Base-by-base conservation (phyloP, 2,888 invertebrate species). In the Drosophila algonquin region DNA sequence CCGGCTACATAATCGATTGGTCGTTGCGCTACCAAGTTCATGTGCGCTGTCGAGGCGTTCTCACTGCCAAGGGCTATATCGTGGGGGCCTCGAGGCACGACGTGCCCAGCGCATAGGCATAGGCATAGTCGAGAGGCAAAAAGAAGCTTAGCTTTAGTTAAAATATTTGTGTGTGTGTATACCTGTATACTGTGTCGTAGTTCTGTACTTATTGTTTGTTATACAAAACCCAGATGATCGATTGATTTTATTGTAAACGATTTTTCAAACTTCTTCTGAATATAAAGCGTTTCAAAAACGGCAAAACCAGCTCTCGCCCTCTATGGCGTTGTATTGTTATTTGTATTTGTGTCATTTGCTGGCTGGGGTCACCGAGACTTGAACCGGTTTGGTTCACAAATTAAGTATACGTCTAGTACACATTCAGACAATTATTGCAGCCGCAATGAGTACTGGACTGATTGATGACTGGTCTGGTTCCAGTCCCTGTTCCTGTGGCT, bases 11-110 rank as follows among this genome's bases (percentile, higher is more conserved):
- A 48, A 90, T 96, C 14, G 94, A 95, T 64, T 98, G 98, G 98
- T 95, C 96, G 4, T 94, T 96, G 46, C 93, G 98, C 51, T 98
- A 97, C 92, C 96, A 97, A 81, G 96, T 97, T 0, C 96, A 98
- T 89, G 95, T 98, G 44, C 97, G 97, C 89, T 97, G 97, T 88
- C 94, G 98, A 52, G 98, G 98, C 1, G 97, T 99, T 8, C 94
- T 99, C 51, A 95, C 96, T 1, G 95, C 96, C 14, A 98, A 98
- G 91, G 98, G 98, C 0, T 98, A 98, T 92, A 94, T 98, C 74
- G 91, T 95, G 30, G 91, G 92, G 5, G 91, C 92, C 48, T 85
- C 90, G 10, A 87, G 86, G 57, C 40, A 14, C 40, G 14, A 14
- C 40, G 14, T 7, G 7, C n/a, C 40, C 5, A 70, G 54, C 27